Evolutionary conservation across 2,797 vertebrate genomes (phyloP), one percentile per base, ranked within the genome.

Genomic region (Chiroxiphia lanceolata): DNA sequence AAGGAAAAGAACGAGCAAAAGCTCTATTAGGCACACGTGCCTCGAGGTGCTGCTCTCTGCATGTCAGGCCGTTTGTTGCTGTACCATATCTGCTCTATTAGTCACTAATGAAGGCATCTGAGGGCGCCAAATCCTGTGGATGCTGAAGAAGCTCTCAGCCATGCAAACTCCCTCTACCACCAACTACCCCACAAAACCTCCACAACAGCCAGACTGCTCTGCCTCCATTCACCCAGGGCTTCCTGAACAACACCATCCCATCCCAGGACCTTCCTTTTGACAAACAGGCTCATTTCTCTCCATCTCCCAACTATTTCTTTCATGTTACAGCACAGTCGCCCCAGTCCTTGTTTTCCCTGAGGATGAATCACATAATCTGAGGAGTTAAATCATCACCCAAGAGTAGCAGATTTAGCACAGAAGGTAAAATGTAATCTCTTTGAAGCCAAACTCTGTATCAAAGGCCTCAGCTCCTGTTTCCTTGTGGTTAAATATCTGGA

Each of bases 321-420:
- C 53, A 54, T 31, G 57, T 65, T 72, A 48, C 3, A 74, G 71
- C 71, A 69, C 74, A 89, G 83, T 82, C 89, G 89, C 44, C 61
- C 47, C 56, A 36, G 38, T 64, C 51, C 74, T 88, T 89, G 63
- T 76, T 89, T 85, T 94, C 87, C 60, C 84, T 61, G 63, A 89
- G 88, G 87, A 91, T 94, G 90, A 96, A 94, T 90, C 83, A 77
- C 59, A 59, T 92, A 74, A 8, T 90, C 44, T 27, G 44, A 92
- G 80, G 61, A 92, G 80, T 87, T 89, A 95, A 96, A 88, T 81
- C 93, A 96, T 83, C 57, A 7, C 89, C 71, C 59, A 54, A 90
- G 59, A 93, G 87, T 9, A 90, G 74, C 88, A 94, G 50, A 86
- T 93, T 85, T 85, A 96, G 87, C 93, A 92, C 45, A 89, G 87